Evolutionary conservation across 2,113 vertebrate species (phyloP).

Genomic region (Myodes glareolus): DNA sequence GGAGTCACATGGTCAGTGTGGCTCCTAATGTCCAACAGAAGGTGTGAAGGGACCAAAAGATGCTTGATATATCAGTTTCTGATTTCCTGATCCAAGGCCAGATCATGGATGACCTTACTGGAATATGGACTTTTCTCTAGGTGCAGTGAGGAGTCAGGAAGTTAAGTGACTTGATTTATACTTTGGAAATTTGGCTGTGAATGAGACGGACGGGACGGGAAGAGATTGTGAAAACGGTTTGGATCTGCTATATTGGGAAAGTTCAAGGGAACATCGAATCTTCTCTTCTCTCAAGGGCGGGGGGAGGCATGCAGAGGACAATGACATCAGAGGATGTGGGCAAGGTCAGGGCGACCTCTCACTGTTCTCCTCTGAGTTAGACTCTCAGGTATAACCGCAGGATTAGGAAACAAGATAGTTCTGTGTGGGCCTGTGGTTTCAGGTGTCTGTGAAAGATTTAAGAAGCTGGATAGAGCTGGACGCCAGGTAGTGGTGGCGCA

Average conservation of each 20-base stretch:
- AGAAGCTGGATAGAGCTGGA: background rate
- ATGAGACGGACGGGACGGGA: background rate
- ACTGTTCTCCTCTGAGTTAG: background rate
- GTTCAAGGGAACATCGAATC: background rate
- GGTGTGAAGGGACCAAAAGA: background rate
- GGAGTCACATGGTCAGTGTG: background rate
- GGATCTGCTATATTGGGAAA: background rate
- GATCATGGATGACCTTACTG: background rate
- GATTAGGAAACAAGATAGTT: background rate
- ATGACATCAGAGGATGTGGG: background rate
- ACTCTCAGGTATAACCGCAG: background rate
- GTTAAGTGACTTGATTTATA: background rate
- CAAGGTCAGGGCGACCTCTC: background rate
- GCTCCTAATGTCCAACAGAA: background rate
- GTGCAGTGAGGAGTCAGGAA: background rate
- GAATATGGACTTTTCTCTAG: background rate
- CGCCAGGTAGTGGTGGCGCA: accelerated
- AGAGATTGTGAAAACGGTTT: background rate
- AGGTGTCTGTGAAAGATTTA: background rate
- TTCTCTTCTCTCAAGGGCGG: background rate
- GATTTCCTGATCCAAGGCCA: background rate
- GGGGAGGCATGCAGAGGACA: background rate
- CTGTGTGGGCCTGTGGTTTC: background rate
- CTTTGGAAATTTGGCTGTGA: conserved; percentile 8
- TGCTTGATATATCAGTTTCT: background rate